Conservation (phyloP, 1,140 invertebrate species). For the Drosophila serrata region DNA sequence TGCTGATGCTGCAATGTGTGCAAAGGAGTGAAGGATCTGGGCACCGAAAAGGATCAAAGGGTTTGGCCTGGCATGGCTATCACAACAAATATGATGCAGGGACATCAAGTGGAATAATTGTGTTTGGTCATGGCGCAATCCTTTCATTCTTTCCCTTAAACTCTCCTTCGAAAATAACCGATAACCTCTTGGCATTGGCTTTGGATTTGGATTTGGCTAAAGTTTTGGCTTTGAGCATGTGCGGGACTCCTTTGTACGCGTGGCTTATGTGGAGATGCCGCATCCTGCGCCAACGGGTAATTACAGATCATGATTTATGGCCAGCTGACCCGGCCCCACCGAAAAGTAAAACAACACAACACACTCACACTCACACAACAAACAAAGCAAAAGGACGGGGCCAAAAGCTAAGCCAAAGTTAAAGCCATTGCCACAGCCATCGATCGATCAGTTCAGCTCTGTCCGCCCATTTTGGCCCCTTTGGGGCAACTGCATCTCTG, state of each 20-base stretch:
- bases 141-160: conserved; percentile 33
- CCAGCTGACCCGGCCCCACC: conserved; percentile 43
- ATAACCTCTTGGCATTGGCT: conserved; percentile 64
- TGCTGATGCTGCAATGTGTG: conserved; percentile 11
- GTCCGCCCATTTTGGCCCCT: conserved; percentile 83
- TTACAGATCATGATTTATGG: conserved; percentile 83
- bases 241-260: conserved; percentile 51
- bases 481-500: conserved; percentile 59
- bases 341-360: conserved; percentile 11
- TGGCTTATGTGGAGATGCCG: conserved; percentile 73
- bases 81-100: conserved; percentile 60
- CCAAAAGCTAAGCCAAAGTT: conserved; percentile 36
- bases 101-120: conserved; percentile 19
- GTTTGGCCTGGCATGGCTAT: conserved; percentile 48
- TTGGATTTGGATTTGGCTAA: neutral
- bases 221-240: conserved; percentile 5
- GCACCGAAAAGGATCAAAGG: conserved; percentile 19
- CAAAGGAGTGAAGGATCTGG: conserved; percentile 43
- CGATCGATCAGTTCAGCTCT: conserved; percentile 84
- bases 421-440: conserved; percentile 31
- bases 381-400: conserved; percentile 22
- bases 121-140: conserved; percentile 76
- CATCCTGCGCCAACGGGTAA: conserved; percentile 84
- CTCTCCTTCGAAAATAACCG: conserved; percentile 49
- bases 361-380: neutral